Evolutionary conservation across 2,888 invertebrate species (phyloP), one percentile per base, ranked within the genome.

Genomic region (Pollenia amentaria): DNA sequence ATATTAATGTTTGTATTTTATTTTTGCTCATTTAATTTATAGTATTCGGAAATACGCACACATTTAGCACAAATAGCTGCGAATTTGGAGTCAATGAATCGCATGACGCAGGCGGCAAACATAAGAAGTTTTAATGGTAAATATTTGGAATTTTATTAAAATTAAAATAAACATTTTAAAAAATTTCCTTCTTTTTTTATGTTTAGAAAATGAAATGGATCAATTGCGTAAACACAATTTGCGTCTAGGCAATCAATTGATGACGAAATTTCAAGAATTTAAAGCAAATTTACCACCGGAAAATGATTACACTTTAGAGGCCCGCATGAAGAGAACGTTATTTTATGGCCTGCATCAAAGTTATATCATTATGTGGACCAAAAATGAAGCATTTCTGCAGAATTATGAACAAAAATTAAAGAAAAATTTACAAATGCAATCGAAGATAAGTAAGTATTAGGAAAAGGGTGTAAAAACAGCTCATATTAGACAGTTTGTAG

Each of bases 321-420:
- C 93, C n/a, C 90, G 93, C 80, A 93, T 93, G 91, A 93, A 92
- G 79, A 90, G 93, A 18, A 92, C 93, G 0, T 88, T 93, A 3
- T 93, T 93, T 85, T 93, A 93, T 85, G 93, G 93, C 10, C 90
- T 93, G 3, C 91, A 93, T 78, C 93, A 93, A 88, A 92, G 92
- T 21, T 93, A 92, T 48, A 90, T 93, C 16, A 92, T 92, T 89
- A 91, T 93, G 9, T 93, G 93, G 93, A 91, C 91, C 40, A 91
- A 90, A 81, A 93, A 93, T 88, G 93, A 93, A 75, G 70, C 89
- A 14, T 93, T 93, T 79, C 89, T 93, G 48, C 91, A 92, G 46
- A 90, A 91, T 67, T 93, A 93, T 80, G 93, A 93, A 88, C 89
- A 89, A 6, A 93, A 92, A 81, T 88, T 93, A 7, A 93, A 93